These are phyloP conservation scores for Omphaloscelis lunosa DNA, from an alignment of 2,888 invertebrate species.

Conservation along the genomic window DNA sequence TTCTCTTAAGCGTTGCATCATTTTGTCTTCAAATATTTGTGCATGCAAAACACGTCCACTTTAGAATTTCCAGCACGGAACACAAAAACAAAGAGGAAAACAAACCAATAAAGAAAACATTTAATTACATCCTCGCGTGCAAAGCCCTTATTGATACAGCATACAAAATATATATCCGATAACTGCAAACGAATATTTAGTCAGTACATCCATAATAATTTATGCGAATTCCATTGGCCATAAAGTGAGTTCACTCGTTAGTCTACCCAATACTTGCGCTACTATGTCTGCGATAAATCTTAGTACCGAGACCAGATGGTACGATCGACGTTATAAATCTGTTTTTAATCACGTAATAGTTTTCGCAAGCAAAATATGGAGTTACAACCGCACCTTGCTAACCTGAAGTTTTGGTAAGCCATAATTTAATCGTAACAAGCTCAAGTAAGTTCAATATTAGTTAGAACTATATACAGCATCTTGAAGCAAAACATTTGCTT, in stretches of 20 bases:
- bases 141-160: conserved; percentile 36
- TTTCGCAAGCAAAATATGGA: conserved; percentile 33
- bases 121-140: conserved; percentile 60
- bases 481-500: not conserved
- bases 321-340: conserved; percentile 53
- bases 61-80: conserved; percentile 16
- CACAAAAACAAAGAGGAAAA: conserved; percentile 35
- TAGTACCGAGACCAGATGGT: conserved; percentile 60
- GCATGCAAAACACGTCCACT: conserved; percentile 6
- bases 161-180: conserved; percentile 37
- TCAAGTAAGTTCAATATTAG: not conserved
- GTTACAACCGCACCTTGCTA: not conserved
- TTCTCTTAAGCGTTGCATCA: not conserved
- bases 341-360: conserved; percentile 41
- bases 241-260: conserved; percentile 42
- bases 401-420: not conserved
- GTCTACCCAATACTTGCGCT: conserved; percentile 45
- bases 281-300: conserved; percentile 49
- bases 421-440: not conserved
- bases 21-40: conserved; percentile 21
- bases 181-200: conserved; percentile 51
- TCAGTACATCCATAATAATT: conserved; percentile 51
- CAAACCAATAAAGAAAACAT: conserved; percentile 54
- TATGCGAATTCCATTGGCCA: conserved; percentile 52
- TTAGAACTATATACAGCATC: not conserved